Base-by-base conservation (phyloP, 1,140 invertebrate species). In the Pogonognathellus flavescens region DNA sequence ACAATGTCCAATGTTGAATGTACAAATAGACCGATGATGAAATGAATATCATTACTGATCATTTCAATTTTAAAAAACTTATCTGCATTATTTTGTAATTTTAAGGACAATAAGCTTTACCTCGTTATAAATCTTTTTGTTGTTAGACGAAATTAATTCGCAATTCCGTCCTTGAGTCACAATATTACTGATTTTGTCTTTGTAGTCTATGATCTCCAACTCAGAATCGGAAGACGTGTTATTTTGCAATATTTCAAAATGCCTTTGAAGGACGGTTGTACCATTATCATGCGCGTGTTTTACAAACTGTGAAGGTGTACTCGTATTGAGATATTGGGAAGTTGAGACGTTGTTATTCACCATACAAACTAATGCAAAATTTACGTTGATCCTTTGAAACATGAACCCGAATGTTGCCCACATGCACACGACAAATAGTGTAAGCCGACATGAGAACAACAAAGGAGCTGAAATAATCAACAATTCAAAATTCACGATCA, bases 301-400 rank as follows among this genome's bases (percentile, higher is more conserved):
- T 41, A 6, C 6, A 6, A 41, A 41, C 31, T 41, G 31, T 3
- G 1, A 3, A 41, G 31, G 1, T 41, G 31, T 41, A 41, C 6
- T 41, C n/a, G n/a, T 52, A 80, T 16, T 13, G 72, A 62, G n/a
- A n/a, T 57, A 13, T 11, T 14, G 4, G 31, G 22, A 49, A 11
- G 66, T 31, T 16, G n/a, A 14, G 13, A 72, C 41, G 13, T 72
- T 50, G 31, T 25, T 84, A 41, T 89, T 89, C 4, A 90, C 89
- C 89, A 90, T 90, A 80, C 89, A 90, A 25, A 90, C 89, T 31
- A 90, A 57, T 11, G 89, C 89, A 85, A 90, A 90, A 66, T 88
- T 89, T 13, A 90, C 84, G 76, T 89, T 90, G n/a, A 89, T 50
- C 9, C 89, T 55, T 60, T 89, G 87, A 20, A 89, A 49, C 52